These are phyloP conservation scores for Plagodis dolabraria DNA, from an alignment of 2,888 invertebrate genomes.

Conservation along the genomic window DNA sequence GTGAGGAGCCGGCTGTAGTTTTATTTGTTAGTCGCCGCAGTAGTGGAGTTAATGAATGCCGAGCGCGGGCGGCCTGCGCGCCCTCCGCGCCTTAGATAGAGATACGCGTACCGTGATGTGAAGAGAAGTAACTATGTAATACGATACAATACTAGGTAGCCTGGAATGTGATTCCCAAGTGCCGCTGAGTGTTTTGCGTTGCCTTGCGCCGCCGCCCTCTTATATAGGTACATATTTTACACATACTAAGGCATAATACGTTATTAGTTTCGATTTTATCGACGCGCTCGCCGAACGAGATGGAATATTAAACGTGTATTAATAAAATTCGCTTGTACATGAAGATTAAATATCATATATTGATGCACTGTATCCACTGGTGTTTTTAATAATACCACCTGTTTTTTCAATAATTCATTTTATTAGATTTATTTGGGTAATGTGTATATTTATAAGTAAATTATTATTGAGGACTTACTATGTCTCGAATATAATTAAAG, in stretches of 20 bases:
- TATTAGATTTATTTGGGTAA: constrained; percentile 81
- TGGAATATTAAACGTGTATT: constrained; percentile 81
- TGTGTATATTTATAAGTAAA: constrained; percentile 83
- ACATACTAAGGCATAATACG: constrained; percentile 85
- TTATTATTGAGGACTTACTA: constrained; percentile 77
- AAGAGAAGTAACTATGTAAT: background rate
- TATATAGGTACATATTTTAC: constrained; percentile 71
- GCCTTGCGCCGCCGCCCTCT: constrained; percentile 60
- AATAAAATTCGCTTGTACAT: constrained; percentile 90
- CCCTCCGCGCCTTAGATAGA: constrained; percentile 41
- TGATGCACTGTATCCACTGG: constrained; percentile 88
- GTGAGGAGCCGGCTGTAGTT: constrained; percentile 71
- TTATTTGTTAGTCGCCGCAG: constrained; percentile 58
- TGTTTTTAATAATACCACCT: constrained; percentile 82
- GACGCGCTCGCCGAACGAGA: constrained; percentile 65
- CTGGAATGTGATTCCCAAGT: constrained; percentile 79
- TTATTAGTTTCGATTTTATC: constrained; percentile 68
- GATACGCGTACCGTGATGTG: constrained; percentile 46
- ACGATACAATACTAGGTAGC: constrained; percentile 61
- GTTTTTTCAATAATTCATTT: constrained; percentile 62
- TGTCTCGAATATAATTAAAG: constrained; percentile 80
- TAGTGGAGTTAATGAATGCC: background rate
- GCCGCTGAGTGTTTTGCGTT: constrained; percentile 66
- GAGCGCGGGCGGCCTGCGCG: background rate
- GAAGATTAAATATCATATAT: constrained; percentile 91